Evolutionary conservation across 1,140 invertebrate species (phyloP).

Genomic region (Cotesia chilonis): DNA sequence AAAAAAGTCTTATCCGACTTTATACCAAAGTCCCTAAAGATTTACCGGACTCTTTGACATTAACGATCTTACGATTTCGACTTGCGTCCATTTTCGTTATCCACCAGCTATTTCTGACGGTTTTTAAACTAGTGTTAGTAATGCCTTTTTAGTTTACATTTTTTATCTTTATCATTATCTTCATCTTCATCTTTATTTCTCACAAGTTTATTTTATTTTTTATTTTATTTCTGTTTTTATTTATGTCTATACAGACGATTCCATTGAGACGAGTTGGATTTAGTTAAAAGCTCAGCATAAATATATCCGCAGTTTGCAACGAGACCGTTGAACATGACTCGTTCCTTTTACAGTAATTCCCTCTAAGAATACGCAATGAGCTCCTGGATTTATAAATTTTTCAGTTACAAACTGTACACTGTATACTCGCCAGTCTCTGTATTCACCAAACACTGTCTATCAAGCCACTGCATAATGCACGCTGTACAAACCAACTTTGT

Average conservation of each 20-base stretch:
- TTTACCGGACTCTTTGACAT: conserved; percentile 36
- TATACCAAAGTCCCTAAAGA: conserved; percentile 30
- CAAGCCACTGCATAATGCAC: not conserved
- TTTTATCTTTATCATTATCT: too few species aligned
- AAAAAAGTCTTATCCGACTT: conserved; percentile 37
- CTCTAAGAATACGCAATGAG: conserved; percentile 33
- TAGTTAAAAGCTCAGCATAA: conserved; percentile 11
- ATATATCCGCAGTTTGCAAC: not conserved
- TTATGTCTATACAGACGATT: not conserved
- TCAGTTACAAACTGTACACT: not conserved
- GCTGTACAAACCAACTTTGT: too few species aligned
- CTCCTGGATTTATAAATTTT: conserved; percentile 26
- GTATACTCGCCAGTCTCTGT: not conserved
- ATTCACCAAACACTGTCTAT: conserved; percentile 7
- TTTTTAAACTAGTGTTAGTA: conserved; percentile 5
- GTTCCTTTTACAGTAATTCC: conserved; percentile 20
- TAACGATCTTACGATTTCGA: conserved; percentile 35
- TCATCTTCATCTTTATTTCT: too few species aligned
- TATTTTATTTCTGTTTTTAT: not conserved
- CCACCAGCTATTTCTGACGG: not conserved
- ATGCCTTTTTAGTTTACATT: not conserved
- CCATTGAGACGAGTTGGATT: not conserved
- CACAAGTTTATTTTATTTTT: too few species aligned
- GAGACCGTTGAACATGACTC: not conserved
- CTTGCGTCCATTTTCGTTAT: conserved; percentile 34